Evolutionary conservation across 1,140 invertebrate genomes (phyloP), one percentile per base, ranked within the genome.

Genomic region (Diprion similis): DNA sequence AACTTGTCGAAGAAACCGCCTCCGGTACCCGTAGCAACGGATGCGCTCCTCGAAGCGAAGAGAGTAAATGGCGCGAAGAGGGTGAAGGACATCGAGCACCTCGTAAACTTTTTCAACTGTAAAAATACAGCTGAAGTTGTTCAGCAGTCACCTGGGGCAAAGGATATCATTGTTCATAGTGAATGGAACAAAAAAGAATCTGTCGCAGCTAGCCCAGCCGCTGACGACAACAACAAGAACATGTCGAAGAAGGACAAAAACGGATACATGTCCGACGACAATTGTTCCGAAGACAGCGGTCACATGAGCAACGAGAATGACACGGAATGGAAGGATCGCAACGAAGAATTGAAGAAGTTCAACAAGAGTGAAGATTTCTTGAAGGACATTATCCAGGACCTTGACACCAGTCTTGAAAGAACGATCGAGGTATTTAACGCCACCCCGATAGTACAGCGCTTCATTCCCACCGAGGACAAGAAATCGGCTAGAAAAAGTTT

Each of bases 301-400:
- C 93, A 94, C 84, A 94, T 93, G 71, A 94, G 93, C 65, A 94
- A 94, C 78, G 92, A 93, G 78, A 90, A 90, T 77, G 90, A 92
- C 18, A 85, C 85, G 1, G 88, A 89, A 74, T 81, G 78, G 79
- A 82, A 83, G 48, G 79, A 82, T 6, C 66, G 74, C n/a, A 10
- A 68, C 3, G 69, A 70, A 46, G 73, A 75, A 10, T 18, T 70
- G 1, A 75, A 75, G 66, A 77, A 70, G 8, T 72, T 78, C 19
- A 73, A 71, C 15, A 78, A 79, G 47, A 81, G 78, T 19, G 79
- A 84, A 19, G 77, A 75, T n/a, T 84, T 83, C 19, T 68, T 83
- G 6, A 79, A 81, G 74, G 80, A 79, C 45, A 81, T 82, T n/a
- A 84, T 84, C 46, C 75, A 80, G 51, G 81, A 84, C 66, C 73